Evolutionary conservation across 64 coral and sea anemone species (phyloP).

Genomic region (Montipora cactus): DNA sequence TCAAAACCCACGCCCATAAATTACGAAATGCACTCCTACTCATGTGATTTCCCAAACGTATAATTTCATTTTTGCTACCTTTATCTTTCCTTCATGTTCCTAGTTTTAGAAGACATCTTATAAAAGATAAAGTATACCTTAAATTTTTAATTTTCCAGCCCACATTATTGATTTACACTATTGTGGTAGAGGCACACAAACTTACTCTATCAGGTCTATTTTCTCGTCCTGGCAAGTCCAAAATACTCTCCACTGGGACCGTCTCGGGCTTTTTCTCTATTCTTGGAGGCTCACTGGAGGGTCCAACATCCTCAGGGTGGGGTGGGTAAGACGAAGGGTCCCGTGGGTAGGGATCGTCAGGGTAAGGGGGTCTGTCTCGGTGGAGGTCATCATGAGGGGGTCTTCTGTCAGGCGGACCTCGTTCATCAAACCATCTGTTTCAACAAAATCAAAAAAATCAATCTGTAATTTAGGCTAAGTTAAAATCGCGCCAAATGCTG

Average conservation of each 20-base stretch:
- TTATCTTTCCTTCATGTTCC: too few species aligned
- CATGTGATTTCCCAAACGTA: too few species aligned
- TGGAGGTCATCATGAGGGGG: constrained; percentile 29
- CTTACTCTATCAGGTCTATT: constrained; percentile 91
- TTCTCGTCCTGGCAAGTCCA: constrained; percentile 88
- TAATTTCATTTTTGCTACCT: too few species aligned
- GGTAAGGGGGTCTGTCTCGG: constrained; percentile 54
- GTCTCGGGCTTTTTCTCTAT: constrained; percentile 76
- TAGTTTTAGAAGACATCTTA: too few species aligned
- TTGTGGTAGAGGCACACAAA: background rate
- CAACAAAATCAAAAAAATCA: background rate
- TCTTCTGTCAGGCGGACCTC: constrained; percentile 24
- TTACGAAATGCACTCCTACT: too few species aligned
- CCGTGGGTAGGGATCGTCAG: constrained; percentile 28
- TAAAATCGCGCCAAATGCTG: too few species aligned
- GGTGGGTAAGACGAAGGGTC: constrained; percentile 31
- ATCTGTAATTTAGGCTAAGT: too few species aligned
- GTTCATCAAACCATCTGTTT: constrained; percentile 18
- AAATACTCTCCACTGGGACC: constrained; percentile 87
- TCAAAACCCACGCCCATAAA: too few species aligned
- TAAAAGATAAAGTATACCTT: too few species aligned
- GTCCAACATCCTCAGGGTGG: constrained; percentile 29
- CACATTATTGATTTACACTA: too few species aligned
- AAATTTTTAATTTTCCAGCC: too few species aligned
- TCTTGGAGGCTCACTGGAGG: constrained; percentile 46